These are phyloP conservation scores for Phenacoccus solenopsis DNA, from an alignment of 1,140 invertebrate genomes.

Conservation along the genomic window DNA sequence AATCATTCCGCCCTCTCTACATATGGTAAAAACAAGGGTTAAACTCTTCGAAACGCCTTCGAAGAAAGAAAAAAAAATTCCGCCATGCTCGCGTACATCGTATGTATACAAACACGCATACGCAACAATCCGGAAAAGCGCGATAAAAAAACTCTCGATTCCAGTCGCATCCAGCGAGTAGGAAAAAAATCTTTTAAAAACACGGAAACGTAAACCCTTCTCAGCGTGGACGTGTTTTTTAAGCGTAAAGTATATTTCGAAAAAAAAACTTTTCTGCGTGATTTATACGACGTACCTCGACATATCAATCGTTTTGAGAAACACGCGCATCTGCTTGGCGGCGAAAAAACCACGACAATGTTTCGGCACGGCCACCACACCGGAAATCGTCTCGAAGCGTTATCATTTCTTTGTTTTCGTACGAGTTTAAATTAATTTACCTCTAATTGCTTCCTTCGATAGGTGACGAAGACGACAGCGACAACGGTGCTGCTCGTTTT, in stretches of 20 bases:
- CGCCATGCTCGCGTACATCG: not conserved
- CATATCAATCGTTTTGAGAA: no score
- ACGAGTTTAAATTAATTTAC: not conserved
- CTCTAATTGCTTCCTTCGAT: not conserved
- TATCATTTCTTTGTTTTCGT: not conserved
- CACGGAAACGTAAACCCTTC: not conserved
- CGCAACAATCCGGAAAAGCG: not conserved
- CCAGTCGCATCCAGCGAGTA: not conserved
- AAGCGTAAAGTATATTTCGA: no score
- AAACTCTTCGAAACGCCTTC: not conserved
- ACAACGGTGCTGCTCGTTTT: not conserved
- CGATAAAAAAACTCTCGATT: not conserved
- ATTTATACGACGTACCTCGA: no score
- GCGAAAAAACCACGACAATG: not conserved
- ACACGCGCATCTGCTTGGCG: no score
- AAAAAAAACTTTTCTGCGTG: no score
- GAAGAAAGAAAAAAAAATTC: slow-evolving; percentile 6
- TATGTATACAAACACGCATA: not conserved
- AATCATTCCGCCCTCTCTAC: slow-evolving; percentile 9
- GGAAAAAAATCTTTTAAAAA: not conserved
- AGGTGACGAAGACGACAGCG: no score
- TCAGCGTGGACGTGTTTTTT: no score
- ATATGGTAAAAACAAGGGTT: slow-evolving; percentile 16
- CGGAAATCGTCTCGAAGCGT: not conserved
- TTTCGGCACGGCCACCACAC: not conserved